Evolutionary conservation across 2,113 vertebrate species (phyloP).

Genomic region (Upupa epops): DNA sequence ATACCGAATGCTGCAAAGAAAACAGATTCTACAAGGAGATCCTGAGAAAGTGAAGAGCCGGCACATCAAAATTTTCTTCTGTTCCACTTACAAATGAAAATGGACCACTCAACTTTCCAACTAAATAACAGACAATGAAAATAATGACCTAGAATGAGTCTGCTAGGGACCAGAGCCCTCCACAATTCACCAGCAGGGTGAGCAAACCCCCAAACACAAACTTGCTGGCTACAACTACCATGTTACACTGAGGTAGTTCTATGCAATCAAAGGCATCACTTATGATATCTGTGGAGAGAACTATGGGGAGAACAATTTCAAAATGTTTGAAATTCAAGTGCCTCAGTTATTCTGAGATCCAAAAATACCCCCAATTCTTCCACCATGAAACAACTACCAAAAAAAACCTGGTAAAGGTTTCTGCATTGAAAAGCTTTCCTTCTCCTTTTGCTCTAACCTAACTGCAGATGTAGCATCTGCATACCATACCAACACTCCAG

Average conservation of each 20-base stretch:
- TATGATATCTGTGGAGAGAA: background rate
- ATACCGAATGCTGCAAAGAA: background rate
- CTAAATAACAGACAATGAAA: background rate
- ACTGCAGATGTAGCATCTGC: rapidly evolving
- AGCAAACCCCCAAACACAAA: background rate
- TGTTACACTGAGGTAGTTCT: background rate
- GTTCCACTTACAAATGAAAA: background rate
- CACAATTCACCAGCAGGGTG: background rate
- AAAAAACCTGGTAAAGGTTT: too few species aligned
- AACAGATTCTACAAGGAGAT: background rate
- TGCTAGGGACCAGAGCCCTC: background rate
- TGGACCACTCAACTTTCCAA: background rate
- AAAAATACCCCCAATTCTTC: background rate
- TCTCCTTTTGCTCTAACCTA: background rate
- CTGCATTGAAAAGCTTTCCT: background rate
- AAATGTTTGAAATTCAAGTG: background rate
- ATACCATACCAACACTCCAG: background rate
- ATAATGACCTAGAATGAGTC: background rate
- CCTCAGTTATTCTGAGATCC: background rate
- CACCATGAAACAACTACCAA: too few species aligned
- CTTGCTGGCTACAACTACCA: background rate
- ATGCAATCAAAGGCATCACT: background rate
- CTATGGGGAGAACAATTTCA: rapidly evolving
- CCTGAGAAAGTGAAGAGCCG: background rate
- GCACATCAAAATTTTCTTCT: background rate